Base-by-base conservation (phyloP, 2,888 invertebrate genomes). In the Dynastes maya region DNA sequence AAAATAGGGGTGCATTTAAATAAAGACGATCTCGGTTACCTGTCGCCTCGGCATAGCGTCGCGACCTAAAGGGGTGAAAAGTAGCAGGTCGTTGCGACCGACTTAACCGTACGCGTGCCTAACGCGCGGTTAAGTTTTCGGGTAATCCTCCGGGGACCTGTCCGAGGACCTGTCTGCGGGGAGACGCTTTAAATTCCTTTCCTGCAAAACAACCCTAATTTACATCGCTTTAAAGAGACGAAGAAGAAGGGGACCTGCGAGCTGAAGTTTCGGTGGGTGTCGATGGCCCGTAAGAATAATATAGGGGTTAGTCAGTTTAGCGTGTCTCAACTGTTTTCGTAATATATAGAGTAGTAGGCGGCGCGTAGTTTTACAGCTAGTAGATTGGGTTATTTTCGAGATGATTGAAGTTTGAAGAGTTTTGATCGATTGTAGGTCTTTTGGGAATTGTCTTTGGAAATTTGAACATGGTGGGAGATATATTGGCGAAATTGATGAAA, bases 61-160 rank as follows among this genome's bases (percentile, higher is more conserved):
- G 45, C 45, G 45, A 45, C 45, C 45, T 45, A 58, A 64, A 70
- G 65, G 72, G 76, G 79, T 75, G 68, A 45, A 45, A 22, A 61
- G 16, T 40, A 11, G 58, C 49, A 16, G 9, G 9, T 71, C 78
- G 53, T 49, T 37, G 51, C 16, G 55, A 45, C 45, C 45, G 45
- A 45, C 45, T 45, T 58, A 58, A 22, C 32, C 55, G 22, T 65
- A 67, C 82, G 82, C 83, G 82, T 83, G 81, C 81, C 81, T 82
- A 81, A 82, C 80, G 81, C 80, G 83, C 82, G 83, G 83, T 83
- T 81, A 83, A 83, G 82, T 82, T 79, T 53, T 45, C 45, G 45
- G 81, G 81, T 83, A 83, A 83, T 82, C 83, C 83, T 80, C 82
- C 80, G 76, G 82, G 83, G 82, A 82, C 75, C 79, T 81, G 82